Evolutionary conservation across 2,113 vertebrate species (phyloP).

Genomic region (Platysternon megacephalum): DNA sequence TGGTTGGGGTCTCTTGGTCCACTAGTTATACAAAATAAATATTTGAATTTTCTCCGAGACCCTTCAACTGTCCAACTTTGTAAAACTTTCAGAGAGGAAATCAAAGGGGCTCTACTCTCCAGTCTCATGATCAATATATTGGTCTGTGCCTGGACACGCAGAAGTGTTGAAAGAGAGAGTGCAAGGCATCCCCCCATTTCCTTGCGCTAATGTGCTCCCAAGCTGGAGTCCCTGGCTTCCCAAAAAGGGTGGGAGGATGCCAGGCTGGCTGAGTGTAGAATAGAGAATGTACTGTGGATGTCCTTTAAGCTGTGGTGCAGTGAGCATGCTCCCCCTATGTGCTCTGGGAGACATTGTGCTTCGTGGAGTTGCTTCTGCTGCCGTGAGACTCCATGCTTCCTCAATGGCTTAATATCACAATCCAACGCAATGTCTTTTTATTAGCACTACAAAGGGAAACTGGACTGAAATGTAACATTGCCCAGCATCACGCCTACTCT

Average conservation of each 20-base stretch:
- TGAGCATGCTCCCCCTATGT: not conserved
- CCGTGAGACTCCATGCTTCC: not conserved
- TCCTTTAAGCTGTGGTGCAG: not conserved
- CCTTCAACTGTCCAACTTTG: not conserved
- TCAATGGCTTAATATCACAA: not conserved
- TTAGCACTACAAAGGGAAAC: not conserved
- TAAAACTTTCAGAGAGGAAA: not conserved
- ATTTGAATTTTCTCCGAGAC: not conserved
- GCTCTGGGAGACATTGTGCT: not conserved
- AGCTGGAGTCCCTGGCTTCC: not conserved
- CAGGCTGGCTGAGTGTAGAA: not conserved
- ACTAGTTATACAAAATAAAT: not conserved
- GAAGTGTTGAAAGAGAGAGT: not conserved
- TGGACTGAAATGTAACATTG: not conserved
- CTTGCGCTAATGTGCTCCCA: not conserved
- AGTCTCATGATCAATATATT: not conserved
- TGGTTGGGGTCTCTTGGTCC: rapidly evolving
- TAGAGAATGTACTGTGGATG: not conserved
- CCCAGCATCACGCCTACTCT: rapidly evolving
- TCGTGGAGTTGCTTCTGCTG: not conserved
- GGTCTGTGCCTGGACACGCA: not conserved
- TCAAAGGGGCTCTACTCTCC: not conserved
- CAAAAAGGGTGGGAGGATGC: not conserved
- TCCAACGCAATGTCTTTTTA: not conserved
- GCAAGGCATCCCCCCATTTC: not conserved